These are phyloP conservation scores for Digitonthophagus gazella DNA, from an alignment of 2,888 invertebrate genomes.

Conservation along the genomic window DNA sequence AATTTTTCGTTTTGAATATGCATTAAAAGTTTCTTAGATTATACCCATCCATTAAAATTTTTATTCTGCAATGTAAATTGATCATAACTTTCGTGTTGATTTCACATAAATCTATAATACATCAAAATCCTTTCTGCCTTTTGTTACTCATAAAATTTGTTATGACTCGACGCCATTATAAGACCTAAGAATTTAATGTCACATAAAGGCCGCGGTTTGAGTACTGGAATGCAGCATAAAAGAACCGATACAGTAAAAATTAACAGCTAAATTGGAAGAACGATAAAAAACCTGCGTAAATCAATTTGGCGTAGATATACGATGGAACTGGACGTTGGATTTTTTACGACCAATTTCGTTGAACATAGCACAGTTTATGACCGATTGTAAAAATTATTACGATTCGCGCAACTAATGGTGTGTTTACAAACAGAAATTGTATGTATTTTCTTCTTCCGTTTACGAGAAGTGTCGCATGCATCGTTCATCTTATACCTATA, in stretches of 20 bases:
- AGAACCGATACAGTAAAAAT: not conserved
- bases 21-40: too few relatives aligned
- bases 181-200: not conserved
- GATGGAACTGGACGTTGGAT: not conserved
- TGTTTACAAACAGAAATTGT: not conserved
- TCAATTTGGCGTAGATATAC: not conserved
- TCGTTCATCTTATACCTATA: not conserved
- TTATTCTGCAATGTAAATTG: too few relatives aligned
- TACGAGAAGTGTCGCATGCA: not conserved
- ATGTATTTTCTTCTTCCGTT: too few relatives aligned
- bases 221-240: not conserved
- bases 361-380: not conserved
- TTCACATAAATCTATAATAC: not conserved
- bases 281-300: not conserved
- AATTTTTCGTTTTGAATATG: too few relatives aligned
- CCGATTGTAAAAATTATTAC: not conserved
- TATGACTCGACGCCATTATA: not conserved
- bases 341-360: not conserved
- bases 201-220: not conserved
- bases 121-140: not conserved
- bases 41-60: too few relatives aligned
- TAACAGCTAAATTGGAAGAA: not conserved
- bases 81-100: not conserved
- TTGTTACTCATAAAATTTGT: not conserved
- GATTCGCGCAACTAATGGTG: not conserved